Conservation (phyloP, 2,888 invertebrate genomes). For the Urechis unicinctus region DNA sequence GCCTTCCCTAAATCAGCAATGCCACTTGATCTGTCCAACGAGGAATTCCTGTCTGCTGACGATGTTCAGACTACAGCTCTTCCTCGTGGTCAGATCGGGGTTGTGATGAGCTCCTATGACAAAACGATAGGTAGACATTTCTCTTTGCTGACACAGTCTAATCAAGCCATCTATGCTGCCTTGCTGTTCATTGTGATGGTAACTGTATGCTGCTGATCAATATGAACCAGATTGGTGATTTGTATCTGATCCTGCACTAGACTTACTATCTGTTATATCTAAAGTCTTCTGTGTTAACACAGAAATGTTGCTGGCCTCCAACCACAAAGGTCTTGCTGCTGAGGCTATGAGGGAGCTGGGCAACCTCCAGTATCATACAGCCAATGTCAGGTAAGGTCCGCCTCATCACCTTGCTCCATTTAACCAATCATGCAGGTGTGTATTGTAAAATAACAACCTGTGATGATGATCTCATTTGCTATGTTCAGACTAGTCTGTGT, state of each 20-base stretch:
- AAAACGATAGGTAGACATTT: constrained; percentile 48
- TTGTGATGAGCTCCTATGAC: constrained; percentile 44
- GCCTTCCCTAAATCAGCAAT: constrained; percentile 40
- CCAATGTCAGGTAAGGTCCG: constrained; percentile 32
- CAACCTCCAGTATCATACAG: constrained; percentile 41
- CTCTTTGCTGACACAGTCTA: background rate
- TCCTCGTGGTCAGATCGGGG: constrained; percentile 38
- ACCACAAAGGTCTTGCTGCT: constrained; percentile 40
- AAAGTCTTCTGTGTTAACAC: too few species aligned
- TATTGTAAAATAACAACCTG: too few species aligned
- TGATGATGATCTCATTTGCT: too few species aligned
- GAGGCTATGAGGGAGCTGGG: constrained; percentile 49
- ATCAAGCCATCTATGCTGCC: too few species aligned
- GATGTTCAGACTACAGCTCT: constrained; percentile 41
- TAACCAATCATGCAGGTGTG: too few species aligned
- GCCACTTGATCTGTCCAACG: constrained; percentile 36
- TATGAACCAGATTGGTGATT: too few species aligned
- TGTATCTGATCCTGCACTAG: too few species aligned
- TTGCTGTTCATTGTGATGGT: too few species aligned
- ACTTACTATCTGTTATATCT: too few species aligned
- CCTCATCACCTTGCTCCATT: too few species aligned
- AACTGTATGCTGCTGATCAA: too few species aligned
- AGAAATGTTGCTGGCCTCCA: constrained; percentile 43
- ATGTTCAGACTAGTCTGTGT: too few species aligned
- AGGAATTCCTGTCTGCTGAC: constrained; percentile 32